phyloP scores from a whole-genome alignment of 2,797 vertebrate genomes.

The Aulostomus chinensis region DNA sequence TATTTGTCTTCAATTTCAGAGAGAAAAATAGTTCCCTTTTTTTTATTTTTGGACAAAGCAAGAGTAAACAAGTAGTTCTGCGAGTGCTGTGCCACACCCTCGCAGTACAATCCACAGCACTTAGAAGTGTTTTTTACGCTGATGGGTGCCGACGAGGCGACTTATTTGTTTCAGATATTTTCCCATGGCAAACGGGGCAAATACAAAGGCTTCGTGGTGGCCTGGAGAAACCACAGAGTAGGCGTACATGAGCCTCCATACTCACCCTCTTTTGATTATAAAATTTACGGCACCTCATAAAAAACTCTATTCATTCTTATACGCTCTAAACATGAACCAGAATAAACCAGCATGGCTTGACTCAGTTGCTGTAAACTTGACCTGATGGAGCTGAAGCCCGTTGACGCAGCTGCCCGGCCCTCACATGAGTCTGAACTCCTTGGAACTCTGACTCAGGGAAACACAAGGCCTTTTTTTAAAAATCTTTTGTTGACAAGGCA shows the following conservation, averaged over 20 bases:
- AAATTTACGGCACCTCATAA: conserved; percentile 82
- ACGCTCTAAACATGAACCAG: conserved; percentile 74
- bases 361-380: conserved; percentile 55
- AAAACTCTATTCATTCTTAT: conserved; percentile 73
- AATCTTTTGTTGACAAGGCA: conserved; percentile 62
- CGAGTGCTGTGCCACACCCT: conserved; percentile 65
- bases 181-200: conserved; percentile 78
- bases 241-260: conserved; percentile 70
- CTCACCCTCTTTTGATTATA: conserved; percentile 73
- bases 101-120: conserved; percentile 68
- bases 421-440: too few relatives aligned
- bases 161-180: conserved; percentile 84
- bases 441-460: conserved; percentile 47
- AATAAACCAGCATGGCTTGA: conserved; percentile 57
- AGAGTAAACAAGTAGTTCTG: conserved; percentile 78
- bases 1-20: conserved; percentile 47
- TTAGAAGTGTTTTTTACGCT: conserved; percentile 76
- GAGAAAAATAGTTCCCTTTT: conserved; percentile 73
- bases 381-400: conserved; percentile 42
- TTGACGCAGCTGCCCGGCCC: too few relatives aligned
- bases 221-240: conserved; percentile 74
- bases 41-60: conserved; percentile 14
- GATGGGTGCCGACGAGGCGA: conserved; percentile 72
- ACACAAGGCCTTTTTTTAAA: conserved; percentile 65
- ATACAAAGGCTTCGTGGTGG: conserved; percentile 80